A percentile compares a stretch with the other conserved stretches of the same genome.
Evolutionary conservation across 2,797 vertebrate species (phyloP).

Genomic region (Euphonia xanthogaster): DNA sequence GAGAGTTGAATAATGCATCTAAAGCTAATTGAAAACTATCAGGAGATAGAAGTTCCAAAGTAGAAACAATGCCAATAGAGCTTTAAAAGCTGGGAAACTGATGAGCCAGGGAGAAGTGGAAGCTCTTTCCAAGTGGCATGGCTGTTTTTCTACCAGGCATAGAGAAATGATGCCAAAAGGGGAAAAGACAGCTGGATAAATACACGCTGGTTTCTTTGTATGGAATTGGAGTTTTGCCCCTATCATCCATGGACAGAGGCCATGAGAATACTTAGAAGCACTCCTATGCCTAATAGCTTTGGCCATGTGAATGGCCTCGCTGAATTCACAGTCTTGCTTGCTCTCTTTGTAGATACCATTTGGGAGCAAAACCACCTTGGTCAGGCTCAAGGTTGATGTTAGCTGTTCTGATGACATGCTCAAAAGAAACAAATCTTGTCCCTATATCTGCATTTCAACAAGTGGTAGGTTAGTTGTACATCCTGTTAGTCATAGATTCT

Average conservation of each 20-base stretch:
- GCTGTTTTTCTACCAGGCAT: background rate
- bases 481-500: background rate
- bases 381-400: background rate
- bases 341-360: background rate
- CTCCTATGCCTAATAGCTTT: background rate
- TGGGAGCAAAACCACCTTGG: background rate
- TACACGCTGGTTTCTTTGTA: background rate
- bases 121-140: fast-evolving
- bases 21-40: background rate
- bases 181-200: background rate
- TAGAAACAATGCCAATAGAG: background rate
- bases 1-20: background rate
- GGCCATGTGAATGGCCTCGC: background rate
- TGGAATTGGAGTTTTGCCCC: background rate
- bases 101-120: background rate
- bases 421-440: background rate
- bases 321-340: background rate
- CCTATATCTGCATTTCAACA: background rate
- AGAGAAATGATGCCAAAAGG: background rate
- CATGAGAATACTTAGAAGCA: background rate
- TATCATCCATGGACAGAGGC: background rate
- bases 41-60: background rate
- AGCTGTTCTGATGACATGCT: background rate
- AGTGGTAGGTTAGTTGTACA: background rate
- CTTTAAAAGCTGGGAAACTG: background rate